Conservation (phyloP, 1,140 invertebrate genomes). For the Dryas iulia region DNA sequence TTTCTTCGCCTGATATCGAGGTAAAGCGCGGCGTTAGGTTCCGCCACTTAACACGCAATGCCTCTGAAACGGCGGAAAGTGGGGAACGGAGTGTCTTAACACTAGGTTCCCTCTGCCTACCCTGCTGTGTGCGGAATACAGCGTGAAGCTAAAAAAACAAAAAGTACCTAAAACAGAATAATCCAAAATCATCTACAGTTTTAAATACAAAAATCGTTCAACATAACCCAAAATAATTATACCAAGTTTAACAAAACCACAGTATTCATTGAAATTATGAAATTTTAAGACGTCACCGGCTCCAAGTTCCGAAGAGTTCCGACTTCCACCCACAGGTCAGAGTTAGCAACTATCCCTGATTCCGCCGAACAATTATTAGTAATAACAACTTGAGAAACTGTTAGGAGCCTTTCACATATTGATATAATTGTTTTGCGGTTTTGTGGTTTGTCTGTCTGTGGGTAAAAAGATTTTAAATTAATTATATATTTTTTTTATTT, state of each 20-base stretch:
- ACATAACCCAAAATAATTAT: neutral
- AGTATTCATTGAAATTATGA: neutral
- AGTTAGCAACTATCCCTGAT: neutral
- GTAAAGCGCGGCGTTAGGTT: no score
- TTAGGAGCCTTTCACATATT: neutral
- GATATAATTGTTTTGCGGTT: neutral
- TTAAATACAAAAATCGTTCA: neutral
- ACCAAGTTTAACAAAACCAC: neutral
- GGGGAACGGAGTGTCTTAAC: no score
- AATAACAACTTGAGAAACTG: constrained; percentile 3
- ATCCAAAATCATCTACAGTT: no score
- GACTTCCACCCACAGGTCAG: neutral
- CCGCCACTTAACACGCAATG: no score
- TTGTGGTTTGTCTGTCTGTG: neutral
- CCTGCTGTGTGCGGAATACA: no score
- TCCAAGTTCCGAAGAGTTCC: neutral
- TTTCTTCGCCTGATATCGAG: no score
- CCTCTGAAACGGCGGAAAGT: no score
- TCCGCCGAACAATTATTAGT: constrained; percentile 6
- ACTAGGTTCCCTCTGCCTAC: no score
- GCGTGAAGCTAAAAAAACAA: no score
- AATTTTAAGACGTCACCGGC: neutral
- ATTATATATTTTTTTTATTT: no score
- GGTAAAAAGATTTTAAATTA: neutral
- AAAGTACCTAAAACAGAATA: no score